Base-by-base conservation (phyloP, 1,140 invertebrate genomes). In the Drosophila takahashii region DNA sequence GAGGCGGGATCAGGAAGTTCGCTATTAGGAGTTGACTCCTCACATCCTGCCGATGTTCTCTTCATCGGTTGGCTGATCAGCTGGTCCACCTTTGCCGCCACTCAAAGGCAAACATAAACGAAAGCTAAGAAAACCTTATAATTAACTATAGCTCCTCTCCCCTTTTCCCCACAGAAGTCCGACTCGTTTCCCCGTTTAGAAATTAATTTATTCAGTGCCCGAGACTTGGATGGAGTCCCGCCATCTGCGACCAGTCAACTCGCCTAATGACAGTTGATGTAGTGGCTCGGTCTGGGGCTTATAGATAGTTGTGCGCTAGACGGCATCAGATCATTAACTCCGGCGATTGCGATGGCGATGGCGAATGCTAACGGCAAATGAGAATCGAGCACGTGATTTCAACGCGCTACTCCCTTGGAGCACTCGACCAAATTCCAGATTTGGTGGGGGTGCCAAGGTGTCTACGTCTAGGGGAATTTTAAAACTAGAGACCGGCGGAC, bases 281-380 rank as follows among this genome's bases (percentile, higher is more conserved):
- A 87, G 75, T 80, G 75, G 45, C 36, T 47, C 65, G 62, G 39
- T 32, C 64, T 4, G 22, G 64, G 48, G 66, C 36, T 47, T 60
- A 53, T 44, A 79, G 59, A 81, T 87, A 79, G 78, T 87, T 79
- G 80, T 53, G 53, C 60, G 61, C 69, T 58, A 83, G 83, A 86
- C 83, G 71, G 79, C 84, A 77, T 60, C 84, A 87, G 84, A 87
- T 87, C 84, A 87, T 87, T 87, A 87, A 87, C 79, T 87, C 72
- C 57, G 73, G 79, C 84, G 60, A 87, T 89, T 84, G 64, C 79
- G 62, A 87, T 53, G 73, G 79, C 84, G 60, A 87, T 89, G 79
- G 64, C 79, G 62, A 87, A 73, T 79, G 79, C 76, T 76, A 77
- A 87, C 75, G 71, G 84, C 79, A 87, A 87, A 87, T 87, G 84